Percentiles rank a stretch among this genome's conserved stretches.
Conservation (phyloP, 2,888 invertebrate genomes). For the Brachypalpus laphriformis region DNA sequence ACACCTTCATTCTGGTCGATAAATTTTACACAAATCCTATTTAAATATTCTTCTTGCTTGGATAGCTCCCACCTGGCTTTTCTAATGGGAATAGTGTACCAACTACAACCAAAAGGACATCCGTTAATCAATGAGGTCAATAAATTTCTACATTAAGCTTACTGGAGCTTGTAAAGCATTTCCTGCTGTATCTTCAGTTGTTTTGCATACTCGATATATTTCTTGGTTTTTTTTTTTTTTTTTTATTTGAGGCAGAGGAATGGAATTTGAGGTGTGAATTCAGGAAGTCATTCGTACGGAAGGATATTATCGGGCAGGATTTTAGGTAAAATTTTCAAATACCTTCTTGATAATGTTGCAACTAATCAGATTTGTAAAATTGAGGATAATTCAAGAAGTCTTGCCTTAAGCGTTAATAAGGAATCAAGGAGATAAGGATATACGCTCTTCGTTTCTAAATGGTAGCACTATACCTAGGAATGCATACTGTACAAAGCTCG, state of each 20-base stretch:
- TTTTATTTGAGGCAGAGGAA: too few species aligned
- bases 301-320: too few species aligned
- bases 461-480: too few species aligned
- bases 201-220: background rate
- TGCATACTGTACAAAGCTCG: too few species aligned
- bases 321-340: too few species aligned
- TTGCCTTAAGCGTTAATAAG: too few species aligned
- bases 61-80: background rate
- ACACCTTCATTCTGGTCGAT: conserved; percentile 34
- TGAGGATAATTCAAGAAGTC: too few species aligned
- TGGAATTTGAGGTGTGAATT: too few species aligned
- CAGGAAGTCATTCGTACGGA: background rate
- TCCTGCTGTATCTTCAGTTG: background rate
- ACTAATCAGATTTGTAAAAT: too few species aligned
- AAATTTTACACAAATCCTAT: conserved; percentile 32
- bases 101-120: conserved; percentile 8
- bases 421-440: too few species aligned
- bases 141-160: conserved; percentile 44
- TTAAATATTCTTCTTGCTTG: background rate
- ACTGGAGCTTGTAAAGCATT: conserved; percentile 19
- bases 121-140: conserved; percentile 42
- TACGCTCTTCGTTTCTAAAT: too few species aligned
- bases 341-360: too few species aligned
- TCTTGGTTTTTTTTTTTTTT: background rate
- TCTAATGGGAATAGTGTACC: background rate